Evolutionary conservation across 2,888 invertebrate genomes (phyloP), one percentile per base, ranked within the genome.

Genomic region (Cosmorhoe ocellata): DNA sequence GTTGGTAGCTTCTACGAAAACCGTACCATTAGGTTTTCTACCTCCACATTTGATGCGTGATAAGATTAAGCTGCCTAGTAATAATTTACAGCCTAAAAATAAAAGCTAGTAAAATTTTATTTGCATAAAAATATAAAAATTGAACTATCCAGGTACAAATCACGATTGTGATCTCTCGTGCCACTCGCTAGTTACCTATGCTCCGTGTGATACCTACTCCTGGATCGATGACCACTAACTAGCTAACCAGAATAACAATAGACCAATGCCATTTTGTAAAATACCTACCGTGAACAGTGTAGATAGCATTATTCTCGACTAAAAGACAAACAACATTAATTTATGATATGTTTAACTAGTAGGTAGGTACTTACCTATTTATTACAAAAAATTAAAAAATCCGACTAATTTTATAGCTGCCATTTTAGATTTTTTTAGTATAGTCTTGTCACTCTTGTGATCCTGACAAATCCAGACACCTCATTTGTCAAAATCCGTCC

Each of bases 161-260:
- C 34, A 24, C 46, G 61, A 62, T 59, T 52, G 0, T 9, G 43
- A 62, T 62, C 61, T 62, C 56, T 44, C 61, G 61, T 59, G 61
- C 44, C 27, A 11, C 9, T 22, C 3, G 44, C 43, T 43, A 54
- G 57, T 61, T 57, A 41, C 31, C 18, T 38, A 39, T 3, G 3
- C 7, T n/a, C 22, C 18, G 41, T 41, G 24, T 47, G 14, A 38
- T 46, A 22, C n/a, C n/a, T n/a, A n/a, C 9, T 39, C 43, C 48
- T 36, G 36, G 47, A 53, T 53, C 48, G 52, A 53, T 53, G 43
- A 37, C 24, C 24, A 7, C 5, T 5, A 3, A 18, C 18, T 18
- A 3, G 5, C 18, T 18, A 5, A 18, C 52, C 43, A 42, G 30
- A 7, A 28, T 28, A 37, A 34, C 30, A 33, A 42, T 39, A 37